A percentile compares a stretch with the other conserved stretches of the same genome.
Conservation (phyloP, 1,140 invertebrate species). For the Drosophila sulfurigaster region DNA sequence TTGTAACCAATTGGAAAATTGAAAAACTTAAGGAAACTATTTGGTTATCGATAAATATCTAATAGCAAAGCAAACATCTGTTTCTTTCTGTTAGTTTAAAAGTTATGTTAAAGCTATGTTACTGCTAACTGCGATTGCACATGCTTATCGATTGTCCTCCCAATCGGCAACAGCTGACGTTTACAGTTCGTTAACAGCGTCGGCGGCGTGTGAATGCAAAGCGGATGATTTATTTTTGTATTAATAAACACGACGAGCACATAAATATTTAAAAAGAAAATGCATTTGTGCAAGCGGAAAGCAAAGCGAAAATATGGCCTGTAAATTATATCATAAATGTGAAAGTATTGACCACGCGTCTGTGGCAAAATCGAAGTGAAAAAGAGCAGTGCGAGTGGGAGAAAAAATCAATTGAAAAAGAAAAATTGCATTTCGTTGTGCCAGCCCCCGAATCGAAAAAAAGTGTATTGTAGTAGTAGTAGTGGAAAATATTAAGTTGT, state of each 20-base stretch:
- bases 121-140: slow-evolving; percentile 11
- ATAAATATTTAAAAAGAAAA: slow-evolving; percentile 65
- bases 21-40: neutral
- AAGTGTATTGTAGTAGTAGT: slow-evolving; percentile 32
- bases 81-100: neutral
- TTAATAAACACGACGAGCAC: slow-evolving; percentile 40
- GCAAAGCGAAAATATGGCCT: slow-evolving; percentile 76
- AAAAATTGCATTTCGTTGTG: slow-evolving; percentile 70
- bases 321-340: slow-evolving; percentile 77
- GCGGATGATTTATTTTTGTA: slow-evolving; percentile 44
- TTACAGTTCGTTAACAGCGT: slow-evolving; percentile 52
- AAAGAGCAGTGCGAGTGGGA: slow-evolving; percentile 71
- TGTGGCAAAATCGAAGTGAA: slow-evolving; percentile 48
- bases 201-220: slow-evolving; percentile 50
- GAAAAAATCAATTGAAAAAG: slow-evolving; percentile 76
- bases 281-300: slow-evolving; percentile 73
- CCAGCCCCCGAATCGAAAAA: slow-evolving; percentile 57
- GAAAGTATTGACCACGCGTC: slow-evolving; percentile 71
- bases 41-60: neutral
- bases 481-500: slow-evolving; percentile 69
- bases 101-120: slow-evolving; percentile 10
- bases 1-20: no score
- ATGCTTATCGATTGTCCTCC: slow-evolving; percentile 24
- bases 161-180: slow-evolving; percentile 48
- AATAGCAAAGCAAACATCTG: slow-evolving; percentile 19